Evolutionary conservation across 1,140 invertebrate species (phyloP).

Genomic region (Capitella teleta): DNA sequence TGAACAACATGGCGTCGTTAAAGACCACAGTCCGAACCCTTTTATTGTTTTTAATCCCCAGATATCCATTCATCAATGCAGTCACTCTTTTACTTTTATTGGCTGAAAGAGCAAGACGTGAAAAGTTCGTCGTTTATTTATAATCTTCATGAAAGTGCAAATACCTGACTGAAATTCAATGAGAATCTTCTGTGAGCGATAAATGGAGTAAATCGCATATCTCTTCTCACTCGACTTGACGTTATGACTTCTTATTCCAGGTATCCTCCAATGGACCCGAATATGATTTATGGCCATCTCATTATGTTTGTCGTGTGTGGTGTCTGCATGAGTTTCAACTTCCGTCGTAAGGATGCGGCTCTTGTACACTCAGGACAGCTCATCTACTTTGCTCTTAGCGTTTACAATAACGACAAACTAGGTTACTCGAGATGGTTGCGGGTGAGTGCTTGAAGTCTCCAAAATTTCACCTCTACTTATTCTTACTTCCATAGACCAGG

Average conservation of each 20-base stretch:
- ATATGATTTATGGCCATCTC: conserved; percentile 22
- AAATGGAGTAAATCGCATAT: no score
- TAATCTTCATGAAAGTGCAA: no score
- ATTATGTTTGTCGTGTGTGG: conserved; percentile 20
- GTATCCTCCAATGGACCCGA: conserved; percentile 22
- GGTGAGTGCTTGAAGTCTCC: conserved; percentile 15
- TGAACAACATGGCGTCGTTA: no score
- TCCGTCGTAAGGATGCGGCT: conserved; percentile 17
- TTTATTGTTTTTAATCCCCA: no score
- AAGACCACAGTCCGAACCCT: no score
- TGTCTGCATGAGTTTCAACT: conserved; percentile 19
- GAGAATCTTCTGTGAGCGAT: no score
- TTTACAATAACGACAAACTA: conserved; percentile 20
- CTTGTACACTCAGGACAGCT: conserved; percentile 24
- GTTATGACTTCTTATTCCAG: conserved; percentile 14
- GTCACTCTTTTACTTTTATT: no score
- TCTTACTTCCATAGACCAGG: background rate
- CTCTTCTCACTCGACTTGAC: no score
- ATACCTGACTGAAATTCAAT: no score
- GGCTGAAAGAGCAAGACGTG: no score
- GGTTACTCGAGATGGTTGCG: conserved; percentile 21
- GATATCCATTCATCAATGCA: no score
- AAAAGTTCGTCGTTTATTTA: no score
- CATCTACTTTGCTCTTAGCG: conserved; percentile 20
- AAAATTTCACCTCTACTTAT: background rate